Evolutionary conservation across 2,888 invertebrate species (phyloP).

Genomic region (Trichopoda pennipes): DNA sequence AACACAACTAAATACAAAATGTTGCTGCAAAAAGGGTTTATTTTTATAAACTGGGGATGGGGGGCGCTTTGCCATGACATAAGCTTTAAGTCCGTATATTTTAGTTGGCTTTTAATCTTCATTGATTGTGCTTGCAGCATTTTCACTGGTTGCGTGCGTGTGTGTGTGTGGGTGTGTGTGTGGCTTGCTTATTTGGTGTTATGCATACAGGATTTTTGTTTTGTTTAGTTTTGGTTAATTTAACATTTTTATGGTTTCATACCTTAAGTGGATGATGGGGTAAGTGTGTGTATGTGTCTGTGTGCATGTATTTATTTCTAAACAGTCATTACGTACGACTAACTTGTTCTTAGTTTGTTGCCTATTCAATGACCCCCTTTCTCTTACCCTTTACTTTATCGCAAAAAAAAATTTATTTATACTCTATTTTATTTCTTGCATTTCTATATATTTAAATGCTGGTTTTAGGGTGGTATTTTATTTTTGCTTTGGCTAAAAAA

Average conservation of each 20-base stretch:
- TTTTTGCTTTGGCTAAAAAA: conserved; percentile 22
- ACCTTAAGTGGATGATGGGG: conserved; percentile 34
- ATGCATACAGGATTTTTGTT: neutral
- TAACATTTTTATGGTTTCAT: conserved; percentile 71
- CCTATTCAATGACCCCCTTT: conserved; percentile 27
- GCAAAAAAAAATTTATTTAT: neutral
- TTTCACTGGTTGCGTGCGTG: neutral
- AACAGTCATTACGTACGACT: neutral
- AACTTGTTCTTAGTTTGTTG: conserved; percentile 9
- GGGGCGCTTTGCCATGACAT: neutral
- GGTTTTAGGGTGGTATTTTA: conserved; percentile 2
- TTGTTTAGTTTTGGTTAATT: conserved; percentile 68
- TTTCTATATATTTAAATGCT: conserved; percentile 13
- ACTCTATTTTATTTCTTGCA: neutral
- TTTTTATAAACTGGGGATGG: conserved; percentile 7
- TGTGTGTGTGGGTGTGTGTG: neutral
- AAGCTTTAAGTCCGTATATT: neutral
- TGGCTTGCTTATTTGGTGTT: no score
- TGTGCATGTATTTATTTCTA: neutral
- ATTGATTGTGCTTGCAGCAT: conserved; percentile 51
- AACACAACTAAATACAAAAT: neutral
- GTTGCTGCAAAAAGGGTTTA: conserved; percentile 17
- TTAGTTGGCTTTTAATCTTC: conserved; percentile 49
- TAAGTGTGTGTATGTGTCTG: no score
- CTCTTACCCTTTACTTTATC: neutral